A percentile compares a stretch with the other conserved stretches of the same genome.
Evolutionary conservation across 2,113 vertebrate genomes (phyloP).

Genomic region (Murina feae): DNA sequence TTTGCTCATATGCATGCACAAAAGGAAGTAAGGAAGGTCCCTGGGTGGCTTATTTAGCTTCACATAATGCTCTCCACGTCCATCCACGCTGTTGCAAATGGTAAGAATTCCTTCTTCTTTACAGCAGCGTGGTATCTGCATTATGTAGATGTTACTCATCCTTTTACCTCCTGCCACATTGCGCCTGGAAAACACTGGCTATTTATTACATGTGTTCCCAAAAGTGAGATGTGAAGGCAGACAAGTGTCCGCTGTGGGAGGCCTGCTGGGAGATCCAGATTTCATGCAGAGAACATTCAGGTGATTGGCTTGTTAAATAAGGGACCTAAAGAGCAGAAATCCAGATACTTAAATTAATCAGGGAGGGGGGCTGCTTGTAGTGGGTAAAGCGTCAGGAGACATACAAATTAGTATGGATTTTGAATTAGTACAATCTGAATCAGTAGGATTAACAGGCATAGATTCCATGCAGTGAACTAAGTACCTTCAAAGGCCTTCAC

Average conservation of each 20-base stretch:
- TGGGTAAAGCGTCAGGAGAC: not conserved
- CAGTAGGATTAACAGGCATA: not conserved
- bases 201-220: not conserved
- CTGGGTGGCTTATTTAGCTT: too few species aligned
- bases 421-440: not conserved
- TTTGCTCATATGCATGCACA: too few species aligned
- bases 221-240: not conserved
- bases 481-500: not conserved
- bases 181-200: rapidly evolving
- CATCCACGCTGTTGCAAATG: too few species aligned
- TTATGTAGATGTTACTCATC: not conserved
- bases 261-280: not conserved
- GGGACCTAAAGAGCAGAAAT: not conserved
- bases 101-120: too few species aligned
- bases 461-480: not conserved
- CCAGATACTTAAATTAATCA: not conserved
- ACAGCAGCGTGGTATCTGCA: too few species aligned
- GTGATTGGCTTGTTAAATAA: not conserved
- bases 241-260: not conserved
- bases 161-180: not conserved
- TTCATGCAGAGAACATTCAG: not conserved
- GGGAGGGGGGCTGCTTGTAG: not conserved
- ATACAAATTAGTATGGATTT: not conserved
- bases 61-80: too few species aligned
- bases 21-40: too few species aligned